phyloP scores from a whole-genome alignment of 2,113 vertebrate species.

The Coreoperca whiteheadi region DNA sequence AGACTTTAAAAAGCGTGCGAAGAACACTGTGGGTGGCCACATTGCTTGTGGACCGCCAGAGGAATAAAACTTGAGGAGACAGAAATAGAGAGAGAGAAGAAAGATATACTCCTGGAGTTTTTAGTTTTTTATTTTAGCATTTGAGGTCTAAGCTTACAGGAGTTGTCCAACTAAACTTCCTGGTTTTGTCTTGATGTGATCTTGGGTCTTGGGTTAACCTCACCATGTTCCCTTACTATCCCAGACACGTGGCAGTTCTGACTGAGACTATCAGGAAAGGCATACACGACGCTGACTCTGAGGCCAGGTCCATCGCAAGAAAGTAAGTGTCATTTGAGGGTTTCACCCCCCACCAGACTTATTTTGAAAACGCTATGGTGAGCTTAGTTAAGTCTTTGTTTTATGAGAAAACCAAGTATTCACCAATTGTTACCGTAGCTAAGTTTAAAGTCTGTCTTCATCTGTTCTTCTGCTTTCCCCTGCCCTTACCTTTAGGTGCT shows the following conservation, averaged over 20 bases:
- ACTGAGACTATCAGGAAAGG: slow-evolving; percentile 99
- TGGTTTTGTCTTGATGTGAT: background rate
- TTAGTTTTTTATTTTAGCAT: background rate
- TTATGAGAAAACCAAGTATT: background rate
- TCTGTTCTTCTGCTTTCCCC: background rate
- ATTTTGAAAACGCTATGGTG: background rate
- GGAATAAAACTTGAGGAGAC: slow-evolving; percentile 34
- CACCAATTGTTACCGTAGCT: background rate
- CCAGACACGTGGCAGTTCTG: slow-evolving; percentile 95
- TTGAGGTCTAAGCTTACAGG: background rate
- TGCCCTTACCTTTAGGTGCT: slow-evolving; percentile 86
- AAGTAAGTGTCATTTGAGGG: slow-evolving; percentile 88
- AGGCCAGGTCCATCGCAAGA: slow-evolving; percentile 96
- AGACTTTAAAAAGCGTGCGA: slow-evolving; percentile 69
- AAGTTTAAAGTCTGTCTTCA: background rate
- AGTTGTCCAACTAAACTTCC: background rate
- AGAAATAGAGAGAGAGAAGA: background rate
- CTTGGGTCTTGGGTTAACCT: background rate
- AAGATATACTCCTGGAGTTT: background rate
- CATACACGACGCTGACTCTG: slow-evolving; percentile 97
- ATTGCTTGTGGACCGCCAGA: slow-evolving; percentile 63
- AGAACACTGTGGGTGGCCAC: slow-evolving; percentile 34
- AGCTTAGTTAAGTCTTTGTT: background rate
- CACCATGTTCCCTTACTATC: slow-evolving; percentile 76
- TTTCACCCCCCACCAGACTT: background rate